Conservation (phyloP, 2,113 vertebrate species). For the Tragelaphus imberbis region DNA sequence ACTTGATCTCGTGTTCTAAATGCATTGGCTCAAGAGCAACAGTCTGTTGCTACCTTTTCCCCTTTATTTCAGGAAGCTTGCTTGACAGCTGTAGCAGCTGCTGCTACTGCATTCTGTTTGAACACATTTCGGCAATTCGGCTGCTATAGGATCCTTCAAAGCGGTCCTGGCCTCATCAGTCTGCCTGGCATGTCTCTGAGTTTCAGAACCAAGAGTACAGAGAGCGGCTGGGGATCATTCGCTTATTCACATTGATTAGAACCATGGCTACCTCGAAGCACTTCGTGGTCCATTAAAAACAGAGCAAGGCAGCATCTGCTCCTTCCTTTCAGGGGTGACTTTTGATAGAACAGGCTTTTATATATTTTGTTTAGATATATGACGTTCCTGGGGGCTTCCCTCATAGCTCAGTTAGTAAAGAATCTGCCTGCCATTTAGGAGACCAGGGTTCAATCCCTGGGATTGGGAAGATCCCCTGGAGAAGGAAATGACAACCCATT, state of each 20-base stretch:
- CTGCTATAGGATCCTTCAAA: fast-evolving
- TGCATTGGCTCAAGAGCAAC: background rate
- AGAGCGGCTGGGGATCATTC: background rate
- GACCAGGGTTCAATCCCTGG: background rate
- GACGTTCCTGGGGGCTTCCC: background rate
- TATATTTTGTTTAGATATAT: background rate
- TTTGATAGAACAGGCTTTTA: background rate
- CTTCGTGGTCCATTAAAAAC: background rate
- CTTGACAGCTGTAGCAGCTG: background rate
- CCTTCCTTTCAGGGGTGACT: background rate
- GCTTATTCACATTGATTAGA: background rate
- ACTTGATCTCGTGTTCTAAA: background rate
- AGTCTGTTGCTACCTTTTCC: background rate
- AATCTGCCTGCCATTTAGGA: background rate
- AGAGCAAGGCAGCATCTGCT: background rate
- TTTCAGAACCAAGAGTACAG: background rate
- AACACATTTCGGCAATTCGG: background rate
- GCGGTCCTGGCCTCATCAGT: background rate
- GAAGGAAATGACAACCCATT: background rate
- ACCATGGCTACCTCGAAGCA: background rate
- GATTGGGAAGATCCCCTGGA: background rate
- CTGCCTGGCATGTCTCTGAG: background rate
- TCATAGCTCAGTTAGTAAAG: background rate
- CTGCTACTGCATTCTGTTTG: background rate
- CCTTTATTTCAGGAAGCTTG: background rate